Evolutionary conservation across 1,140 invertebrate genomes (phyloP), one percentile per base, ranked within the genome.

Genomic region (Drosophila littoralis): DNA sequence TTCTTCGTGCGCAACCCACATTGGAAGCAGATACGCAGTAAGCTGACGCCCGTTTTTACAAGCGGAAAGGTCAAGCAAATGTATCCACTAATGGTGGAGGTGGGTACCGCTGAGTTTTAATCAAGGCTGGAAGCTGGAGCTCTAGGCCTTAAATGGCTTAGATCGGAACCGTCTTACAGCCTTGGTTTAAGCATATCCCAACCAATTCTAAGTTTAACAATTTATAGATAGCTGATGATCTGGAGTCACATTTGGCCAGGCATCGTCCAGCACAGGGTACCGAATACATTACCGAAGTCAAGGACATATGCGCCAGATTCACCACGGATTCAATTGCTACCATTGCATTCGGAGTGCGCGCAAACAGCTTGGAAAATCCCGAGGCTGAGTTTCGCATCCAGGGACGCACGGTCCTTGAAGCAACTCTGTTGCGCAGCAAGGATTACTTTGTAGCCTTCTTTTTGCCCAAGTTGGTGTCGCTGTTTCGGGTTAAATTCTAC

Each of bases 281-380:
- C 0, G 50, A 15, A 2, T 86, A 63, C 7, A 52, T 75, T 0
- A 55, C 73, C 1, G 90, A 93, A 13, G 74, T 93, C 4, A 94
- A 93, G 78, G 93, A 94, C 36, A 32, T 94, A 33, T 92, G 93
- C 59, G 86, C 93, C 0, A 93, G 93, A 66, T 95, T 93, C 66
- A 93, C 93, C 6, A 94, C 94, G 9, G 94, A 95, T 81, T 93
- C 94, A 6, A 95, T 95, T 40, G 94, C 94, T 4, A 94, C 93
- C 4, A 93, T 93, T 61, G 94, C 93, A 5, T 95, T 94, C 77
- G 95, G 94, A n/a, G 91, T 95, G 64, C 92, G 94, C 50, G 93
- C 94, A 3, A 93, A 94, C 43, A 93, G 93, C 2, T 77, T 94
- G n/a, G 90, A 90, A 13, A 90, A 94, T 72, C 90, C 93, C 5